Percentiles rank a stretch among this genome's conserved stretches.
Evolutionary conservation across 2,797 vertebrate species (phyloP).

Genomic region (Podargus strigoides): DNA sequence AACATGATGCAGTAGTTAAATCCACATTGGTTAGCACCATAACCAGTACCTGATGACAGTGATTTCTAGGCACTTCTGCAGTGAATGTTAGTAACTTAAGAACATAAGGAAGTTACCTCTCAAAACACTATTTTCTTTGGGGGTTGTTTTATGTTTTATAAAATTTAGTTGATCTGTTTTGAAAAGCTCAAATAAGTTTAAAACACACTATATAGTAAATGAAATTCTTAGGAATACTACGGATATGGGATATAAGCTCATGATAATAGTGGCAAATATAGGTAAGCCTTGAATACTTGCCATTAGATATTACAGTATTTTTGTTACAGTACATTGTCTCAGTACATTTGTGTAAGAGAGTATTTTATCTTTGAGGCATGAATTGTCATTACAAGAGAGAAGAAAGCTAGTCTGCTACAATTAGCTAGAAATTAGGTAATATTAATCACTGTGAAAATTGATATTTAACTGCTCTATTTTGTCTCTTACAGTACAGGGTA

Average conservation of each 20-base stretch:
- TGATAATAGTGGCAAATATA: neutral
- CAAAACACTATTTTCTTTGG: neutral
- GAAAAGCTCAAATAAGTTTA: neutral
- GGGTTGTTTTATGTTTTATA: neutral
- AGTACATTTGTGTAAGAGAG: neutral
- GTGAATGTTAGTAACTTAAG: neutral
- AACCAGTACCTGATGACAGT: neutral
- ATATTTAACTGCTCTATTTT: neutral
- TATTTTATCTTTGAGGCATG: neutral
- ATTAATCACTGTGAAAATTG: neutral
- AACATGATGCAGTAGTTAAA: neutral
- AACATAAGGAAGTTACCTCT: neutral
- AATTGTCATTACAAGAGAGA: neutral
- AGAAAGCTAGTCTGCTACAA: neutral
- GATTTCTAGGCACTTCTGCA: neutral
- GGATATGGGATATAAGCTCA: neutral
- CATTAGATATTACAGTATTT: neutral
- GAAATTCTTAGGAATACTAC: neutral
- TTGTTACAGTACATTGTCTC: neutral
- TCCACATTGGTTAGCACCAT: neutral
- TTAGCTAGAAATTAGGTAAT: neutral
- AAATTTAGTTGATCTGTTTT: neutral
- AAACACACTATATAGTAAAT: neutral
- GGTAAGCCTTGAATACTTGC: neutral
- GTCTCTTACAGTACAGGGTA: neutral